Conservation (phyloP, 2,797 vertebrate genomes). For the Artibeus lituratus region DNA sequence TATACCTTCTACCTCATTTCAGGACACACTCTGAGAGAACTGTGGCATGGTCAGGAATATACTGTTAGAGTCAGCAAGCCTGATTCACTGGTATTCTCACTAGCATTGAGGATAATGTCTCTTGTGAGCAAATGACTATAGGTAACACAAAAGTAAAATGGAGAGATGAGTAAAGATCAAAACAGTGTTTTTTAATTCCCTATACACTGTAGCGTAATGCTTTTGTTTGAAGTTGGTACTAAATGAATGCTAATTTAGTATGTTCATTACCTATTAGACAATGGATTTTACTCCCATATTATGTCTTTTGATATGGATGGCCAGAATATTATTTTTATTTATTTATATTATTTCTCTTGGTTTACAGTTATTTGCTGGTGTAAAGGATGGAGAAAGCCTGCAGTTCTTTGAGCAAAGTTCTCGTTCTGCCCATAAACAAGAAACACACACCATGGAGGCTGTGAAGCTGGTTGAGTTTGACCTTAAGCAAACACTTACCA, state of each 20-base stretch:
- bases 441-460: constrained; percentile 92
- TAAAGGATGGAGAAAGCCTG: constrained; percentile 85
- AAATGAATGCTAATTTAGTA: not conserved
- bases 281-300: not conserved
- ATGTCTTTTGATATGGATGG: not conserved
- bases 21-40: not conserved
- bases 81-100: not conserved
- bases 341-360: not conserved
- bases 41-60: not conserved
- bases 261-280: not conserved
- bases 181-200: not conserved
- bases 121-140: not conserved
- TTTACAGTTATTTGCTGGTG: constrained; percentile 88
- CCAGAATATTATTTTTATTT: not conserved
- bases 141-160: not conserved
- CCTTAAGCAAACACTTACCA: constrained; percentile 89
- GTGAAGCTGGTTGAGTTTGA: constrained; percentile 91
- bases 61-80: not conserved
- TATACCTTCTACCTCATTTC: not conserved
- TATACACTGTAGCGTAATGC: not conserved
- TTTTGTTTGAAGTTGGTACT: not conserved
- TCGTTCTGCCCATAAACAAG: constrained; percentile 90
- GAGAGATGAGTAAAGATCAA: not conserved
- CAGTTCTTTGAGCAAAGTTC: constrained; percentile 88
- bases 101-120: not conserved